These are phyloP conservation scores for Nysson spinosus DNA, from an alignment of 2,888 invertebrate species.

Conservation along the genomic window DNA sequence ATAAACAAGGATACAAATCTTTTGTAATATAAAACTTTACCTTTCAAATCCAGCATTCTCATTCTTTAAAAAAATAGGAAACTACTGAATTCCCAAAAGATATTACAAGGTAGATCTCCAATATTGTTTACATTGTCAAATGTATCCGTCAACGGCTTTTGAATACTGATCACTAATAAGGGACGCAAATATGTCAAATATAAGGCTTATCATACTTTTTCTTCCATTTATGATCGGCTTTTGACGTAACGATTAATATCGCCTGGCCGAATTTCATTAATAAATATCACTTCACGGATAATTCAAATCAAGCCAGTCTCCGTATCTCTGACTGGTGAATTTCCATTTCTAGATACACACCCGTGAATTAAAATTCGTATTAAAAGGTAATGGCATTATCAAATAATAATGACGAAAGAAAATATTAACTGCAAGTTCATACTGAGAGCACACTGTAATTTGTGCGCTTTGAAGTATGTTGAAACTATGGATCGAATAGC, in stretches of 20 bases:
- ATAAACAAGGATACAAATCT: slow-evolving; percentile 17
- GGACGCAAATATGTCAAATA: slow-evolving; percentile 1
- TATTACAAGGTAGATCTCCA: neutral
- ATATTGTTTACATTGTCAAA: slow-evolving; percentile 4
- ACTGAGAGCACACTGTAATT: slow-evolving; percentile 36
- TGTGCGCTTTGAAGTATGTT: slow-evolving; percentile 48
- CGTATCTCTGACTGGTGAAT: neutral
- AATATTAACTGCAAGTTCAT: slow-evolving; percentile 10
- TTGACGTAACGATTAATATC: slow-evolving; percentile 3
- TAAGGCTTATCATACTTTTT: slow-evolving; percentile 1
- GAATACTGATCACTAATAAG: slow-evolving; percentile 19
- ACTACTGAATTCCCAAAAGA: neutral
- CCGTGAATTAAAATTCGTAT: neutral
- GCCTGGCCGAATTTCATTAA: slow-evolving; percentile 14
- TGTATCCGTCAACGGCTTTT: slow-evolving; percentile 1
- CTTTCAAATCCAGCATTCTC: slow-evolving; percentile 36
- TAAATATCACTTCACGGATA: slow-evolving; percentile 22
- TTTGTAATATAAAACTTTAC: slow-evolving; percentile 6
- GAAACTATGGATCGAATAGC: slow-evolving; percentile 37
- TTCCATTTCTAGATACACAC: slow-evolving; percentile 3
- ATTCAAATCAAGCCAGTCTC: neutral
- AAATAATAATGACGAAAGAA: slow-evolving; percentile 6
- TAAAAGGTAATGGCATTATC: slow-evolving; percentile 9
- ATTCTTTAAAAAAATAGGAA: slow-evolving; percentile 20
- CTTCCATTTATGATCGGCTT: neutral